These are phyloP conservation scores for Sitobion miscanthi DNA, from an alignment of 1,140 invertebrate species.

Conservation along the genomic window DNA sequence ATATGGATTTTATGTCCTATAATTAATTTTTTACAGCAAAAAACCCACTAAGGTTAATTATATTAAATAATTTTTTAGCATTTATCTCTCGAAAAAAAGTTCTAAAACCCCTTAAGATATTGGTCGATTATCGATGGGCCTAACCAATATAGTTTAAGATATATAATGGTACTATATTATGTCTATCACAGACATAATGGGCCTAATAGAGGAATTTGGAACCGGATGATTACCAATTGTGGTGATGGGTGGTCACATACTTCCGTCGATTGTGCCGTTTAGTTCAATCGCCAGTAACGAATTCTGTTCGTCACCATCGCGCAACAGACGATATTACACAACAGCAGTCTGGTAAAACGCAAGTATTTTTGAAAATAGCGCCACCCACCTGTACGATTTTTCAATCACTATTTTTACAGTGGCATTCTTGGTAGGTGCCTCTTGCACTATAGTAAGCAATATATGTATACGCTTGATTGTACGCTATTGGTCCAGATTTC, in stretches of 20 bases:
- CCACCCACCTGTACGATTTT: too few species aligned
- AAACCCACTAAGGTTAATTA: background rate
- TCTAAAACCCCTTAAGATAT: background rate
- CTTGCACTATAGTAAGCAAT: too few species aligned
- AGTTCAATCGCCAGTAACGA: too few species aligned
- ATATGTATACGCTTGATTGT: too few species aligned
- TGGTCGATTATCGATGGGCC: background rate
- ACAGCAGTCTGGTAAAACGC: background rate
- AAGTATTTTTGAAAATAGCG: background rate
- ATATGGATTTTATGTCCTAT: background rate
- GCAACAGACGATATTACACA: background rate
- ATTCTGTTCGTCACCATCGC: background rate
- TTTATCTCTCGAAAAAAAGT: background rate
- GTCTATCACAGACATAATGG: too few species aligned
- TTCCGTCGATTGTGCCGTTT: background rate
- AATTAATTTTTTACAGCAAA: background rate
- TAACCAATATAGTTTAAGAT: background rate
- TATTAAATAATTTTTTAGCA: background rate
- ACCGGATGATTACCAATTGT: too few species aligned
- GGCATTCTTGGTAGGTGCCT: too few species aligned
- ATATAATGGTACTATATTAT: background rate
- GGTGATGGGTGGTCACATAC: too few species aligned
- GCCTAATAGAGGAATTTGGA: too few species aligned
- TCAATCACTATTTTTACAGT: background rate
- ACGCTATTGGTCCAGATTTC: too few species aligned